Base-by-base conservation (phyloP, 1,140 invertebrate species). In the Hyles vespertilio region DNA sequence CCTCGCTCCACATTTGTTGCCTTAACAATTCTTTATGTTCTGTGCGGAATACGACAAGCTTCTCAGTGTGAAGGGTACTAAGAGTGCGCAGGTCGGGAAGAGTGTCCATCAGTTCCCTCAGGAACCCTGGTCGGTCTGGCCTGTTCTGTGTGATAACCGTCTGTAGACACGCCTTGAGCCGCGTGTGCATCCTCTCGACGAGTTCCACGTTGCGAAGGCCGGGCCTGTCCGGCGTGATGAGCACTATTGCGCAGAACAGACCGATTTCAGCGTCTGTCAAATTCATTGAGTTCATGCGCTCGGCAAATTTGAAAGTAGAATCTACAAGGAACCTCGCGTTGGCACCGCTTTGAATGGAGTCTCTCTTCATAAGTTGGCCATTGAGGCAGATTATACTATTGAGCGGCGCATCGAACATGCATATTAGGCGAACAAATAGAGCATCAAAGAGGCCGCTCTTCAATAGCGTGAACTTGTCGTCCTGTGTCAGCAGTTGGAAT, bases 271-370 rank as follows among this genome's bases (percentile, higher is more conserved):
- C 94, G 80, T 99, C 98, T 8, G 95, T 95, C 54, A 99, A 90
- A 76, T 95, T 93, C 78, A 99, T 92, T 5, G 93, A 92, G 81
- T 98, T 98, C 83, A 99, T 94, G 66, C 96, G 92, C 77, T 98
- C 97, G 46, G 97, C 96, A 87, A 99, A 98, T 76, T 99, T 98
- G 84, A 99, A 98, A 90, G 98, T 99, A 61, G 96, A 98, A 77
- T 98, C 96, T 87, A 98, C 95, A 34, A 99, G 93, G 81, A 98
- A 98, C 68, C 96, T 92, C 8, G 97, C 96, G 89, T 98, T 98
- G 63, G 95, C 96, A 72, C 94, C 95, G 79, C 95, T 95, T 87
- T 96, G 95, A 63, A 98, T 95, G 51, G 96, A 94, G 81, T 98
- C 96, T 51, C 96, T 92, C 72, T 96, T 95, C 78, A 98, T 92